Percentiles rank a stretch among this genome's conserved stretches.
Evolutionary conservation across 2,113 vertebrate species (phyloP).

Genomic region (Ariopsis seemanni): DNA sequence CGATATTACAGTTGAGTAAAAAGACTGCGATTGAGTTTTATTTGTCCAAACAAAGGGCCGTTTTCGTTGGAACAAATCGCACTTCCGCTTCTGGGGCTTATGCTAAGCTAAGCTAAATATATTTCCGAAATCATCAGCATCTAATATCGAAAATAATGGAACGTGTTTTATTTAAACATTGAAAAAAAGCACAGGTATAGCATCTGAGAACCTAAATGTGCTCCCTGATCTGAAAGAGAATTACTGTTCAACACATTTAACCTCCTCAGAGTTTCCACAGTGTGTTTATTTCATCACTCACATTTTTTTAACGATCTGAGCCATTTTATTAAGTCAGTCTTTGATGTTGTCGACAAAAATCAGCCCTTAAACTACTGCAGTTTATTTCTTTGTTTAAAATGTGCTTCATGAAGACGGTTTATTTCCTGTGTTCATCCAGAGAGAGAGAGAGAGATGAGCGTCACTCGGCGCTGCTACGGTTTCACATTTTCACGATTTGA

Average conservation of each 20-base stretch:
- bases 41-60: constrained; percentile 17
- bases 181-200: too few relatives aligned
- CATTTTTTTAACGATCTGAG: neutral
- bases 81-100: constrained; percentile 47
- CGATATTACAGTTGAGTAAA: neutral
- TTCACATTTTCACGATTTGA: neutral
- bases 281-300: neutral
- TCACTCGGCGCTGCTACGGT: neutral
- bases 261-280: neutral
- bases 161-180: too few relatives aligned
- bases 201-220: neutral
- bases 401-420: neutral
- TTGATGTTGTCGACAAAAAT: neutral
- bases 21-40: neutral
- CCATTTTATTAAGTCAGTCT: too few relatives aligned
- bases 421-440: constrained; percentile 1
- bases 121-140: neutral
- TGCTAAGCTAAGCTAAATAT: constrained; percentile 22
- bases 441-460: neutral
- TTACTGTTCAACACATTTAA: neutral
- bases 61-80: constrained; percentile 7
- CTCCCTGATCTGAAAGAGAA: neutral
- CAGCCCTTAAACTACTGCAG: neutral
- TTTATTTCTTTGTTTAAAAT: neutral
- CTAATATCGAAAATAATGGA: neutral